Evolutionary conservation across 2,113 vertebrate species (phyloP).

Genomic region (Kryptolebias marmoratus): DNA sequence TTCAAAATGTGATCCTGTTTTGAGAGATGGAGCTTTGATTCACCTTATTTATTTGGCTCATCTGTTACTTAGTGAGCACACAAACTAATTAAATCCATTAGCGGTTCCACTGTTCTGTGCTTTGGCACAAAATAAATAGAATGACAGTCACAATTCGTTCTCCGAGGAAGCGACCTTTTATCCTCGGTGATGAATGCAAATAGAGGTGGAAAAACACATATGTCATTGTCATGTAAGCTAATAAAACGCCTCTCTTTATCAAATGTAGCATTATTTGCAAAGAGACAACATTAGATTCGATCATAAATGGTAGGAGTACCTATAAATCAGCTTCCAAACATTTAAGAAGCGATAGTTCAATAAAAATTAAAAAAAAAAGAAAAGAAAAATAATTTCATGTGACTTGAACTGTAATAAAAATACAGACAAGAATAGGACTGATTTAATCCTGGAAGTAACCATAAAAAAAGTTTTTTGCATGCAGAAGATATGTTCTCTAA

Average conservation of each 20-base stretch:
- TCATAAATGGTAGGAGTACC: not conserved
- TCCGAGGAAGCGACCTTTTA: slow-evolving; percentile 34
- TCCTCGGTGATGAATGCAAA: slow-evolving; percentile 5
- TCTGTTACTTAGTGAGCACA: slow-evolving; percentile 25
- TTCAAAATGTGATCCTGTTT: not conserved
- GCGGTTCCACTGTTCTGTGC: not conserved
- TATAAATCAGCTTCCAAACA: too few relatives aligned
- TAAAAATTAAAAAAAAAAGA: too few relatives aligned
- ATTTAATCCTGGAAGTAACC: not conserved
- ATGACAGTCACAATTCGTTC: slow-evolving; percentile 38
- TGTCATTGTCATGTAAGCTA: slow-evolving; percentile 9
- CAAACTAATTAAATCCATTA: slow-evolving; percentile 52
- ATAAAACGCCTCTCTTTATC: not conserved
- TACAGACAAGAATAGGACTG: not conserved
- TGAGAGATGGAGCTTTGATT: not conserved
- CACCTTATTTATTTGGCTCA: slow-evolving; percentile 5
- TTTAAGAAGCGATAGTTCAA: not conserved
- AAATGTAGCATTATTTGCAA: not conserved
- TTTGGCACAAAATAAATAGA: slow-evolving; percentile 30
- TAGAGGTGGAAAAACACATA: slow-evolving; percentile 34
- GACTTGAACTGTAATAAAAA: not conserved
- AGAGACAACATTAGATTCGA: not conserved
- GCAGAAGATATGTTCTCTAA: not conserved
- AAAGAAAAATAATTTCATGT: not conserved
- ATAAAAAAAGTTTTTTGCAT: not conserved